These are phyloP conservation scores for Gobius niger DNA, from an alignment of 2,113 vertebrate genomes.

Conservation along the genomic window DNA sequence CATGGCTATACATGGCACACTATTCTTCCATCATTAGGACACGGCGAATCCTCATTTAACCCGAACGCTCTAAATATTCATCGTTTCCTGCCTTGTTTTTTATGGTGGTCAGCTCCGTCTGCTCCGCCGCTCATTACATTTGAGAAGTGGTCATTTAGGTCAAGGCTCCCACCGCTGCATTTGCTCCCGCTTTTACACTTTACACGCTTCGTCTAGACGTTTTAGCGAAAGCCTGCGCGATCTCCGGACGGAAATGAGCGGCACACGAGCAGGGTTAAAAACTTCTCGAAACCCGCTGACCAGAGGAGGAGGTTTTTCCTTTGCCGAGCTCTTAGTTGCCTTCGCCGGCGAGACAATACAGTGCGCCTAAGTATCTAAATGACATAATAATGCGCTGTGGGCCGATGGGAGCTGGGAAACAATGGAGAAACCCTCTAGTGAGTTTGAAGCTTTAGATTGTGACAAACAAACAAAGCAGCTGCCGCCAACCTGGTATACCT, in stretches of 20 bases:
- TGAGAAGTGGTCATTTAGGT: slow-evolving; percentile 44
- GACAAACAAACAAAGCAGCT: slow-evolving; percentile 41
- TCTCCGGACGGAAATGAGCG: no score
- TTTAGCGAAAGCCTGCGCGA: not conserved
- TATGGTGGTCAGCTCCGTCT: slow-evolving; percentile 19
- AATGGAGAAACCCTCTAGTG: slow-evolving; percentile 45
- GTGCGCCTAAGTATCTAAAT: slow-evolving; percentile 21
- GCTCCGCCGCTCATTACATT: slow-evolving; percentile 49
- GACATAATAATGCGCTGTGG: slow-evolving; percentile 43
- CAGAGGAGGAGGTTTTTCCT: slow-evolving; percentile 9
- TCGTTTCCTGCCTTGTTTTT: not conserved
- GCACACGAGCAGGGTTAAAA: no score
- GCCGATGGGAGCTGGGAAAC: slow-evolving; percentile 27
- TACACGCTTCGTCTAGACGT: slow-evolving; percentile 9
- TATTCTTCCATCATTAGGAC: not conserved
- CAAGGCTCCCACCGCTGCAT: slow-evolving; percentile 14
- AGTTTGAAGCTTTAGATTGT: slow-evolving; percentile 58
- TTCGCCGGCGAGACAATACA: slow-evolving; percentile 69
- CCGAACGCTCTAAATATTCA: not conserved
- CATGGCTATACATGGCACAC: no score
- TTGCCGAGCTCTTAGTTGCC: slow-evolving; percentile 24
- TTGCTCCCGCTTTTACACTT: slow-evolving; percentile 2
- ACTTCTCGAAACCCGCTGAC: slow-evolving; percentile 12
- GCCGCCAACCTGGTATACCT: slow-evolving; percentile 69
- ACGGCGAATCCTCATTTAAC: not conserved